Evolutionary conservation across 2,113 vertebrate species (phyloP), one percentile per base, ranked within the genome.

Genomic region (Gulo gulo): DNA sequence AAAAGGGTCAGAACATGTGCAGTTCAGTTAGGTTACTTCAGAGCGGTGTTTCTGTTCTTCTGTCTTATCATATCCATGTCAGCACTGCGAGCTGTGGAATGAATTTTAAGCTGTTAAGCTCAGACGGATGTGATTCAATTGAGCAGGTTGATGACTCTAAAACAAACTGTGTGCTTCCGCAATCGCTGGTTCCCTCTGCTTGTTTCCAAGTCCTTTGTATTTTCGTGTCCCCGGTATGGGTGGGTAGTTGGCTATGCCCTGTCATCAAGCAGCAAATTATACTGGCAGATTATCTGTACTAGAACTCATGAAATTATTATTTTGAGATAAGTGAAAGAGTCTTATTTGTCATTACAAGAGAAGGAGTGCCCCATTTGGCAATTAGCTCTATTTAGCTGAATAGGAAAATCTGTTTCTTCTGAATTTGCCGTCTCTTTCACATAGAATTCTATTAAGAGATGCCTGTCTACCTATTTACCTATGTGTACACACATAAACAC

Each of bases 1-100:
- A 98, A 98, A 98, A 99, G 98, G 99, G 99, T 99, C 98, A 98
- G 99, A 99, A 99, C 99, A 99, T 99, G 99, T 99, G 99, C 99
- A 98, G 98, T 98, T 99, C 99, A 99, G 99, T 98, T 99, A 98
- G 99, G 99, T 99, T 99, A 98, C 99, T 99, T 99, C 99, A 98
- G 99, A 99, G 98, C 98, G 98, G 98, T 99, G 99, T 99, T 99
- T 99, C 99, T 98, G 97, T 99, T 99, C 98, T 98, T 99, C 99
- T 99, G 99, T 99, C 99, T 99, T 99, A 99, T 99, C 99, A 99
- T 99, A 99, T 99, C 99, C 99, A 98, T 99, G 99, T 99, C 99
- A 99, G 98, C 99, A 99, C 99, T 99, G 99, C 99, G 98, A 99
- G 99, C 99, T 99, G 99, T 99, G 99, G 99, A 99, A 99, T 99